Percentiles rank a stretch among this genome's conserved stretches.
Conservation (phyloP, 1,140 invertebrate genomes). For the Panagrolaimus sp. region DNA sequence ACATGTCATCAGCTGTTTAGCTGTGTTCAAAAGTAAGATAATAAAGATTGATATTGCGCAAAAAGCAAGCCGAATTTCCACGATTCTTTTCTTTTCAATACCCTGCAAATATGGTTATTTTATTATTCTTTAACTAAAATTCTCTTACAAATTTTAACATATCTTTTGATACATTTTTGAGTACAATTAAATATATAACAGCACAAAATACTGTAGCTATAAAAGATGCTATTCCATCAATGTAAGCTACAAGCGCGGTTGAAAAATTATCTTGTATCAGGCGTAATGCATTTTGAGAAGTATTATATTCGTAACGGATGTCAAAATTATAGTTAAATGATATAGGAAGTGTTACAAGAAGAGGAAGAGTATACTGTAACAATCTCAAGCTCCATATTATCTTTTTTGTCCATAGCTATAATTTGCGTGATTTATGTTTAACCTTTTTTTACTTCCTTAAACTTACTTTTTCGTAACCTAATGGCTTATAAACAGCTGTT, state of each 20-base stretch:
- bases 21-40: not conserved
- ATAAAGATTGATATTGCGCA: not conserved
- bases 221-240: not conserved
- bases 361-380: not conserved
- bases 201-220: not conserved
- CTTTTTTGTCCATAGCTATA: not conserved
- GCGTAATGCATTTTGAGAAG: slow-evolving; percentile 2
- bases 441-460: too few relatives aligned
- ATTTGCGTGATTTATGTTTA: too few relatives aligned
- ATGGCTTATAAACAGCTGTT: not conserved
- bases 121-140: not conserved
- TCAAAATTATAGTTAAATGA: not conserved
- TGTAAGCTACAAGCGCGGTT: not conserved
- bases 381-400: not conserved
- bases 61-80: not conserved
- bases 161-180: not conserved
- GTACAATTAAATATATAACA: not conserved
- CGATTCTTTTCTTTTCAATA: not conserved
- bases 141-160: not conserved
- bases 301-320: not conserved
- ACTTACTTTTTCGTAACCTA: not conserved
- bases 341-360: not conserved
- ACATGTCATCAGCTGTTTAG: not conserved
- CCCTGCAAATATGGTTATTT: not conserved
- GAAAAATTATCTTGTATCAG: slow-evolving; percentile 12